Evolutionary conservation across 2,113 vertebrate species (phyloP).

Genomic region (Syrrhaptes paradoxus): DNA sequence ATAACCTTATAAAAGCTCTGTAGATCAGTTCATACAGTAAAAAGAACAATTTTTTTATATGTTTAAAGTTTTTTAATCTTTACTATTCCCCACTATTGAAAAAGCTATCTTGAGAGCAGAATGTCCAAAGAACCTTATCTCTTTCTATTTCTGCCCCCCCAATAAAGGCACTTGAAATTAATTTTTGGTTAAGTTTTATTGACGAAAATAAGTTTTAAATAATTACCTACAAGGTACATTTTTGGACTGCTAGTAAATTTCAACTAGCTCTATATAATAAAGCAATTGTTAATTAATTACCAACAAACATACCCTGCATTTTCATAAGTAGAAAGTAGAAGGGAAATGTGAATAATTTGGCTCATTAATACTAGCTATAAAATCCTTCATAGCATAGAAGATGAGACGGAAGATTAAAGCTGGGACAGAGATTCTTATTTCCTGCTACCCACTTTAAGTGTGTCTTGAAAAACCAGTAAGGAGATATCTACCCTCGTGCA

Average conservation of each 20-base stretch:
- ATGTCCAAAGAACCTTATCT: not conserved
- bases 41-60: not conserved
- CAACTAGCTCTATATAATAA: not conserved
- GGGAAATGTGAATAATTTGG: not conserved
- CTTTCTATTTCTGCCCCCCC: not conserved
- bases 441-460: not conserved
- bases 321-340: not conserved
- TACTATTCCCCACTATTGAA: not conserved
- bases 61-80: not conserved
- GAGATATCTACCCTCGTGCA: not conserved
- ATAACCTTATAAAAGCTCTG: not conserved
- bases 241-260: not conserved
- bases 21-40: not conserved
- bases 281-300: not conserved
- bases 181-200: not conserved
- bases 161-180: not conserved
- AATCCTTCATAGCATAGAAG: not conserved
- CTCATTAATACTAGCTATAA: not conserved
- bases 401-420: not conserved
- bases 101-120: not conserved
- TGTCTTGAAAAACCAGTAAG: not conserved
- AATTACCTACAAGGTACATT: not conserved
- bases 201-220: conserved; percentile 1
- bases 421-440: not conserved
- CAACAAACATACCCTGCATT: not conserved